Conservation (phyloP, 92 coral and sea anemone genomes). For the Palythoa heliodiscus region DNA sequence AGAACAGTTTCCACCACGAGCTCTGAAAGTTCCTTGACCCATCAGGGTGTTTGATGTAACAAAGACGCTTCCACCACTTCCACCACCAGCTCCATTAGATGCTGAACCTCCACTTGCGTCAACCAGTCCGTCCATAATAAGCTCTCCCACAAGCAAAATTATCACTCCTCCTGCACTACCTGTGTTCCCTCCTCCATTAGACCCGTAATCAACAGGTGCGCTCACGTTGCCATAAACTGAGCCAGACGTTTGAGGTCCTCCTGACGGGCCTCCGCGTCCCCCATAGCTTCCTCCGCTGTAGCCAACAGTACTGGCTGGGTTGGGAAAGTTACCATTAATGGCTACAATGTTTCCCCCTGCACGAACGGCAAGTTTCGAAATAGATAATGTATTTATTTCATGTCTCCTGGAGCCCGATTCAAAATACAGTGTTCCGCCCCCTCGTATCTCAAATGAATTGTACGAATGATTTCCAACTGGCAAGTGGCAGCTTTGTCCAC, state of each 20-base stretch:
- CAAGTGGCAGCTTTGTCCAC: constrained; percentile 61
- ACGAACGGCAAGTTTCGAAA: constrained; percentile 40
- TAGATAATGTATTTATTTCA: constrained; percentile 33
- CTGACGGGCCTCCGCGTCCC: constrained; percentile 52
- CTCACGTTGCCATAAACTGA: constrained; percentile 50
- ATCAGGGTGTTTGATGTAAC: constrained; percentile 20
- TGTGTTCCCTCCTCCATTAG: constrained; percentile 64
- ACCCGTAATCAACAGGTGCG: constrained; percentile 56
- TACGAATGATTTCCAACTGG: constrained; percentile 51
- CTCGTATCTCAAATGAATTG: constrained; percentile 54
- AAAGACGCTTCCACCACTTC: constrained; percentile 68
- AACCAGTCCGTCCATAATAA: constrained; percentile 52
- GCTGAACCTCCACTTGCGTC: constrained; percentile 56
- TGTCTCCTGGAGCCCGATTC: constrained; percentile 35
- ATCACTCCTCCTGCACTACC: constrained; percentile 65
- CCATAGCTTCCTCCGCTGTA: constrained; percentile 58
- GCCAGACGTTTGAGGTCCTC: constrained; percentile 39
- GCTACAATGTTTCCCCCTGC: constrained; percentile 57
- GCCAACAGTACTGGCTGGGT: constrained; percentile 7
- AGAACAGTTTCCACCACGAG: constrained; percentile 53
- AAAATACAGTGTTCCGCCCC: constrained; percentile 50
- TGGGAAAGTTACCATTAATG: constrained; percentile 18
- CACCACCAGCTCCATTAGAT: constrained; percentile 54
- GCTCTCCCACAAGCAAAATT: constrained; percentile 31
- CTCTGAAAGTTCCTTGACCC: constrained; percentile 61